Conservation (phyloP, 2,113 vertebrate genomes). For the Mystacornis crossleyi region DNA sequence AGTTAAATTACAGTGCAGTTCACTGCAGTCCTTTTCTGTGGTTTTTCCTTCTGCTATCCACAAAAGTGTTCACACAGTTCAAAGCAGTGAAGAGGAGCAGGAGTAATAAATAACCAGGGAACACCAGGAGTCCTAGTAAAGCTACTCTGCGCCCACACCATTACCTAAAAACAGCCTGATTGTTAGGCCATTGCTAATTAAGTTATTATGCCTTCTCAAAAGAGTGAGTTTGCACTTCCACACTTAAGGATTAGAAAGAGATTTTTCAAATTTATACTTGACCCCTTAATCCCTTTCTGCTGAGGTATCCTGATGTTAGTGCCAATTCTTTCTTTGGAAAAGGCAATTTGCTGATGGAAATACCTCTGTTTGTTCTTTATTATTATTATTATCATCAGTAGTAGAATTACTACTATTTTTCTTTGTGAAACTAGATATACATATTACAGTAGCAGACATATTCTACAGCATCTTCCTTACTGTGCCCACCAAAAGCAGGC, state of each 20-base stretch:
- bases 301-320: background rate
- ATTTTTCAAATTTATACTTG: background rate
- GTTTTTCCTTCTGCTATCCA: background rate
- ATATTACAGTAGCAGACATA: background rate
- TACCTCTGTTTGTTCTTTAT: background rate
- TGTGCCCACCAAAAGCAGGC: background rate
- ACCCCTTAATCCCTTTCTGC: background rate
- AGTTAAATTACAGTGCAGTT: background rate
- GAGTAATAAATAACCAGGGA: background rate
- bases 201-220: background rate
- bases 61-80: accelerated
- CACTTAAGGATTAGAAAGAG: background rate
- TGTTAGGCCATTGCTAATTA: background rate
- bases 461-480: background rate
- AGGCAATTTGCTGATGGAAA: background rate
- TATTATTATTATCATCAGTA: background rate
- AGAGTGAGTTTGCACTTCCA: background rate
- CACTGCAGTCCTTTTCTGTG: background rate
- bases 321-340: background rate
- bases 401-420: background rate
- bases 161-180: background rate
- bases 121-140: background rate
- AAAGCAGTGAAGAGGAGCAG: background rate
- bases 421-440: background rate
- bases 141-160: background rate